Conservation (phyloP, 1,140 invertebrate genomes). For the Drosophila baimaii region DNA sequence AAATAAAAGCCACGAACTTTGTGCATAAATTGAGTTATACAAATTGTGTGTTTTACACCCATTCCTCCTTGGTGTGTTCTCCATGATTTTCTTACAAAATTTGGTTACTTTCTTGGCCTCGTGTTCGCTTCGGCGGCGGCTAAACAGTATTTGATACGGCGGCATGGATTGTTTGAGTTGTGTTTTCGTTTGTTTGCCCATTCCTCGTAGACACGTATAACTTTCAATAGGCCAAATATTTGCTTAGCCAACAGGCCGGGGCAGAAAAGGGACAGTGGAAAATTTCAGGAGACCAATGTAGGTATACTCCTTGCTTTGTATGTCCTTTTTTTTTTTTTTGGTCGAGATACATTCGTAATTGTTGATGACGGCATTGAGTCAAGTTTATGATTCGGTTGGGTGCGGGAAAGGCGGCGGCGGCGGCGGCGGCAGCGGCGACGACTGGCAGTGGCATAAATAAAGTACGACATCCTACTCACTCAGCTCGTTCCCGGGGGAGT, state of each 20-base stretch:
- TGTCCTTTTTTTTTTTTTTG: conserved; percentile 38
- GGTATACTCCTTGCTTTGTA: conserved; percentile 22
- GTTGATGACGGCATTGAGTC: conserved; percentile 49
- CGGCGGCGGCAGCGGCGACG: too few species aligned
- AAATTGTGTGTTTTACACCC: conserved; percentile 8
- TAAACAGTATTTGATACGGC: conserved; percentile 40
- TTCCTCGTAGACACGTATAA: conserved; percentile 41
- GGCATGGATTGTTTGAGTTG: conserved; percentile 41
- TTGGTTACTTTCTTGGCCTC: conserved; percentile 26
- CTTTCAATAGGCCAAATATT: conserved; percentile 49
- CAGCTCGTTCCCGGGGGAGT: conserved; percentile 27
- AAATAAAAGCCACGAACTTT: conserved; percentile 4
- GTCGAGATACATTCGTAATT: conserved; percentile 44
- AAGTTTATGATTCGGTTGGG: conserved; percentile 39
- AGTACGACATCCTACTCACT: conserved; percentile 18
- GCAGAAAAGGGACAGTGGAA: conserved; percentile 13
- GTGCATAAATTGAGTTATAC: background rate
- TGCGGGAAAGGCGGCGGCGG: conserved; percentile 8
- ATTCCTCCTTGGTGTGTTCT: background rate
- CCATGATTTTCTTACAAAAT: conserved; percentile 22
- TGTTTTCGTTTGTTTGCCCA: conserved; percentile 33
- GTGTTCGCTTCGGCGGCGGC: background rate
- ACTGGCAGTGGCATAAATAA: conserved; percentile 32
- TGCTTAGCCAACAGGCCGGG: conserved; percentile 22
- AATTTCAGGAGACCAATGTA: conserved; percentile 10